phyloP scores from a whole-genome alignment of 1,140 invertebrate species.

The Euwallacea fornicatus region DNA sequence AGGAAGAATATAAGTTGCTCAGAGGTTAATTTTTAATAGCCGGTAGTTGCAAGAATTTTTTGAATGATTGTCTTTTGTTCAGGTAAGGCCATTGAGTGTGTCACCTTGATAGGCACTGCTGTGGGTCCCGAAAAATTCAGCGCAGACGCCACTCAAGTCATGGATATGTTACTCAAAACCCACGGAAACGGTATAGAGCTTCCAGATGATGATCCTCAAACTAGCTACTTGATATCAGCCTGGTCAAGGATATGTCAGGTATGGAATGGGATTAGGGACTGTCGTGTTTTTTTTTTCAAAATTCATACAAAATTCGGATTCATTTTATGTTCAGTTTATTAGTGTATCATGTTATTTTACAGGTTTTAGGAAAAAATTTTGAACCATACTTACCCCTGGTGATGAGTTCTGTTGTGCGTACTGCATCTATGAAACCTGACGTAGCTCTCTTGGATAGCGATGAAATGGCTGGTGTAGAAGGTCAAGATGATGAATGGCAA shows the following conservation, averaged over 20 bases:
- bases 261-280: neutral
- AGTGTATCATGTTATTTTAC: slow-evolving; percentile 8
- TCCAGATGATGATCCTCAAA: slow-evolving; percentile 95
- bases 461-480: slow-evolving; percentile 82
- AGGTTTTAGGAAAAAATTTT: slow-evolving; percentile 78
- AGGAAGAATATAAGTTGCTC: slow-evolving; percentile 83
- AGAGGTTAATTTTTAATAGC: slow-evolving; percentile 59
- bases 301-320: neutral
- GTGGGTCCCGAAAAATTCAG: slow-evolving; percentile 96
- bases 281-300: neutral
- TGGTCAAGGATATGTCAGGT: slow-evolving; percentile 99
- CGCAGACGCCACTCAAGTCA: slow-evolving; percentile 91
- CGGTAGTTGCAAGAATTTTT: slow-evolving; percentile 10
- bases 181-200: slow-evolving; percentile 80
- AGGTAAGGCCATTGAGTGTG: slow-evolving; percentile 76
- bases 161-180: slow-evolving; percentile 92
- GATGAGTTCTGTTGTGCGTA: slow-evolving; percentile 94
- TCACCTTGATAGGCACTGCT: slow-evolving; percentile 94
- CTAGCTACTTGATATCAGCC: slow-evolving; percentile 96
- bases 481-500: slow-evolving; percentile 91
- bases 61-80: slow-evolving; percentile 16
- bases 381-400: slow-evolving; percentile 96
- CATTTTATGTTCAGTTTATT: neutral
- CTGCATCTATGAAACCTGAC: slow-evolving; percentile 95
- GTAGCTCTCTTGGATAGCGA: slow-evolving; percentile 95